A percentile compares a stretch with the other conserved stretches of the same genome.
phyloP scores from a whole-genome alignment of 2,797 vertebrate species.

The Sebastes diploproa region DNA sequence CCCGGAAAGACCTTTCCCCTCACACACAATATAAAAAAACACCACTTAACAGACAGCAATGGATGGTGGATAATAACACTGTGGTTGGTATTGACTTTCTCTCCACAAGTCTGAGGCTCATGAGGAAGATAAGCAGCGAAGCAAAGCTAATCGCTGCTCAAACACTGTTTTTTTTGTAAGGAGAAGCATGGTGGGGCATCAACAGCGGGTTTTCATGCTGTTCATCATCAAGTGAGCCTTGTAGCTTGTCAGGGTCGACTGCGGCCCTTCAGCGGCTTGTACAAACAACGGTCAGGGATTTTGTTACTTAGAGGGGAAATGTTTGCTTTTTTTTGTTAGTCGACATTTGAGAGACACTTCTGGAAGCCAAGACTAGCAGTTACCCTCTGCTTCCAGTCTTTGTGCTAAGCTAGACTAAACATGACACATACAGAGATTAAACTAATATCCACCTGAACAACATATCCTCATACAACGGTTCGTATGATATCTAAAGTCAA shows the following conservation, averaged over 20 bases:
- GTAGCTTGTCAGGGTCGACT: neutral
- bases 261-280: neutral
- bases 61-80: slow-evolving; percentile 16
- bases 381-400: neutral
- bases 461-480: too few relatives aligned
- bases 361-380: neutral
- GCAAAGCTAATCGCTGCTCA: slow-evolving; percentile 20
- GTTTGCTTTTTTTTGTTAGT: neutral
- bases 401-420: neutral
- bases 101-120: slow-evolving; percentile 21
- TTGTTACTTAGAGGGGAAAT: neutral
- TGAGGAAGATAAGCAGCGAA: slow-evolving; percentile 23
- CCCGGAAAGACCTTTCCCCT: neutral
- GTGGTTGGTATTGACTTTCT: slow-evolving; percentile 31
- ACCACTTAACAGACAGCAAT: slow-evolving; percentile 17
- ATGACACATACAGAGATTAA: neutral
- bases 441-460: too few relatives aligned
- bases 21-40: neutral
- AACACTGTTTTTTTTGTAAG: neutral
- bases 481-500: too few relatives aligned
- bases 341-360: neutral
- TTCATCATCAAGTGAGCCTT: neutral
- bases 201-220: neutral
- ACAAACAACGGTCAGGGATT: neutral
- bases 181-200: neutral